phyloP scores from a whole-genome alignment of 2,888 invertebrate genomes.

The Synergus umbraculus region DNA sequence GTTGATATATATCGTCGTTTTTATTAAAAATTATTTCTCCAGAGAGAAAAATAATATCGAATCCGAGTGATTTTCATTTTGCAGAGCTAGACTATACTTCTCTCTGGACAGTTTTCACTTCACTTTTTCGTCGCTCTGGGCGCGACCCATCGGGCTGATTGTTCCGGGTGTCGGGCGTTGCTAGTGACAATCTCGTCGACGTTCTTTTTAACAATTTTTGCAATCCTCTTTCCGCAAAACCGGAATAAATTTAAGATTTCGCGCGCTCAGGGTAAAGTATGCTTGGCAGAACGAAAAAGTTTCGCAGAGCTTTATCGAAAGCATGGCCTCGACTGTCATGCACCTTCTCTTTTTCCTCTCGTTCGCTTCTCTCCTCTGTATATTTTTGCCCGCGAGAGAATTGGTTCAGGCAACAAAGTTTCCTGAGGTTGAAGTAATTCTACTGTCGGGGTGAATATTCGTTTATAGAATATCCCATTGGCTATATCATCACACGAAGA shows the following conservation, averaged over 20 bases:
- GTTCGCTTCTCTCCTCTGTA: not conserved
- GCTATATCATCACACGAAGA: conserved; percentile 36
- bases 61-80: not conserved
- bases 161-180: not conserved
- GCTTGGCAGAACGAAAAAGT: conserved; percentile 42
- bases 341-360: not conserved
- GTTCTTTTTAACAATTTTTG: conserved; percentile 7
- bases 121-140: conserved; percentile 3
- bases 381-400: conserved; percentile 35
- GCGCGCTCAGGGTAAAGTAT: conserved; percentile 23
- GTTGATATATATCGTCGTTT: no score
- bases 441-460: conserved; percentile 40
- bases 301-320: conserved; percentile 52
- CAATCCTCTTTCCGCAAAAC: conserved; percentile 16
- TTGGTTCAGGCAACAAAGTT: conserved; percentile 31
- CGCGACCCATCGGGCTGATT: not conserved
- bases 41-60: not conserved
- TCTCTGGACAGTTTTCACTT: not conserved
- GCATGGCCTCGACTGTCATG: conserved; percentile 31
- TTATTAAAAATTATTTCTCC: not conserved
- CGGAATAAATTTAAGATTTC: conserved; percentile 34
- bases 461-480: conserved; percentile 35
- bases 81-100: not conserved
- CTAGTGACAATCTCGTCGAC: conserved; percentile 3
- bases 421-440: conserved; percentile 39